These are phyloP conservation scores for Drosophila kikkawai DNA, from an alignment of 1,140 invertebrate species.

Conservation along the genomic window DNA sequence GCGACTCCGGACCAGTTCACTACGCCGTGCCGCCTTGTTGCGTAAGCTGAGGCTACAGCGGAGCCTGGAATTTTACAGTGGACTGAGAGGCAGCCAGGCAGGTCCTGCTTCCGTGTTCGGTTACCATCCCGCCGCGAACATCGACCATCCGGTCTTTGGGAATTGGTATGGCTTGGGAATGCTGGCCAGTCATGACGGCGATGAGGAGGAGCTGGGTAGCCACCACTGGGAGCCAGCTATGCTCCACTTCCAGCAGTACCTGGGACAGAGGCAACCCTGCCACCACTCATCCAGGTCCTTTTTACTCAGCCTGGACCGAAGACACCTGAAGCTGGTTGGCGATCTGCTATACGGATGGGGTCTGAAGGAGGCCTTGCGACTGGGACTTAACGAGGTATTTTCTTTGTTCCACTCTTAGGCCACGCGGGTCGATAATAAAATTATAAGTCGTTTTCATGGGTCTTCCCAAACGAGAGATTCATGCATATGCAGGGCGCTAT, in stretches of 20 bases:
- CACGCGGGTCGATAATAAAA: constrained; percentile 21
- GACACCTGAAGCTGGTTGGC: constrained; percentile 8
- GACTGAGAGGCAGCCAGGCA: constrained; percentile 4
- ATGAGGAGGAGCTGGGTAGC: background rate
- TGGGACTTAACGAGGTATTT: constrained; percentile 24
- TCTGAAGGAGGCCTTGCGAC: constrained; percentile 2
- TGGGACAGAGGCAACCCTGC: background rate
- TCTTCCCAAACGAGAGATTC: constrained; percentile 10
- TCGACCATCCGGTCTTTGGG: background rate
- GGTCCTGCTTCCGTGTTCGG: constrained; percentile 8
- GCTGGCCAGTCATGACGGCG: background rate
- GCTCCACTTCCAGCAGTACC: constrained; percentile 34
- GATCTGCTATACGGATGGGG: background rate
- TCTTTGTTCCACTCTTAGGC: constrained; percentile 5
- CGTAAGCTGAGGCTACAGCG: constrained; percentile 21
- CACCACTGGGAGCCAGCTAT: constrained; percentile 23
- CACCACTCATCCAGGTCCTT: background rate
- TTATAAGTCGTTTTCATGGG: constrained; percentile 6
- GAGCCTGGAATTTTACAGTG: constrained; percentile 27
- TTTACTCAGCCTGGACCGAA: background rate
- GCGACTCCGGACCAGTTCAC: background rate
- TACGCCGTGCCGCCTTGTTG: background rate
- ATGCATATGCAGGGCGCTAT: constrained; percentile 30
- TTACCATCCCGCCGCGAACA: background rate
- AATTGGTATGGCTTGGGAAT: constrained; percentile 10